Conservation (phyloP, 2,113 vertebrate genomes). For the Hemichromis elongatus region DNA sequence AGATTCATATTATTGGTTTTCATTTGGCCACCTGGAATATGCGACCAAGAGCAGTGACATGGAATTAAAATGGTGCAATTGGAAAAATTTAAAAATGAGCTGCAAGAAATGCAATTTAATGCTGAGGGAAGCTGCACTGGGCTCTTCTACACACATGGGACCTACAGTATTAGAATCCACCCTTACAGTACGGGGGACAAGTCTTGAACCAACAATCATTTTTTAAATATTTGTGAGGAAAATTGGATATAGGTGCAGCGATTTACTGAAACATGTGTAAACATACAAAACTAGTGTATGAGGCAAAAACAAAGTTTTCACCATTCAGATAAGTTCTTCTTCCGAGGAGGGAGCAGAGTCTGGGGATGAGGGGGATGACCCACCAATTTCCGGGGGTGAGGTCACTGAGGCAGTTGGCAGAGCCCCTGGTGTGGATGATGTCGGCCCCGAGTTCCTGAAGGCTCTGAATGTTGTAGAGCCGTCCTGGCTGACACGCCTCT, state of each 20-base stretch:
- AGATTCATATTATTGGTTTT: background rate
- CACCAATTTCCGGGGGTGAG: too few species aligned
- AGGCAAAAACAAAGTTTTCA: background rate
- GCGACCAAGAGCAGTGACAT: background rate
- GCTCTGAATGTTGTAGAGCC: too few species aligned
- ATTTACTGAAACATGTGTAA: background rate
- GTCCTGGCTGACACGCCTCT: too few species aligned
- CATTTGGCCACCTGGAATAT: background rate
- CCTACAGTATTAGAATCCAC: background rate
- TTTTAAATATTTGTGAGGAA: background rate
- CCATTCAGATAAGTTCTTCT: background rate
- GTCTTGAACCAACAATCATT: background rate
- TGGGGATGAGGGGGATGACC: too few species aligned
- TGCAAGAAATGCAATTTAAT: background rate
- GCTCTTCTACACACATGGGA: background rate
- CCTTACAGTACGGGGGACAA: rapidly evolving
- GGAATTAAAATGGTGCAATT: background rate
- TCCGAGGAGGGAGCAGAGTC: too few species aligned
- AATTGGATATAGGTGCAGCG: background rate
- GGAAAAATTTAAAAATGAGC: background rate
- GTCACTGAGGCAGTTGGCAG: too few species aligned
- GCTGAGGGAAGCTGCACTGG: background rate
- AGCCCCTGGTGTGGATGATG: too few species aligned
- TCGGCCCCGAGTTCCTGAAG: too few species aligned
- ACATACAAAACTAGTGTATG: background rate